phyloP scores from a whole-genome alignment of 2,888 invertebrate species.

The Spicauda simplicius region DNA sequence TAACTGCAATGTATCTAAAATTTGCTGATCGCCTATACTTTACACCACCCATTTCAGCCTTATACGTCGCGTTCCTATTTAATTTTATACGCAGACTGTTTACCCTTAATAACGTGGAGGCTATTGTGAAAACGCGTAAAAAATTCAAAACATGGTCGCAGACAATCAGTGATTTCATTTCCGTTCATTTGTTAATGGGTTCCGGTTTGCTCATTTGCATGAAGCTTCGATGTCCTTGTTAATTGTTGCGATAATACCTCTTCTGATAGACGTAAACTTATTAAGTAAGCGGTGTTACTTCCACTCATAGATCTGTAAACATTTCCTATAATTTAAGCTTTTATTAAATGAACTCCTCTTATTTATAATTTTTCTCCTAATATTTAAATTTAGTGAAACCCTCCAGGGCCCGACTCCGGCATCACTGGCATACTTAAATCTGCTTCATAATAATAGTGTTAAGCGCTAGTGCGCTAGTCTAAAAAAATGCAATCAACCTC shows the following conservation, averaged over 20 bases:
- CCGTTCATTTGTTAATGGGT: constrained; percentile 22
- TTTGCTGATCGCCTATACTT: background rate
- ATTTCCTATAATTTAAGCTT: too few species aligned
- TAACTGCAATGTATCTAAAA: too few species aligned
- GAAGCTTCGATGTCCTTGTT: background rate
- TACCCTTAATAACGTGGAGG: constrained; percentile 48
- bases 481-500: too few species aligned
- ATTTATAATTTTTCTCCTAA: too few species aligned
- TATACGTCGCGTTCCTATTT: constrained; percentile 50
- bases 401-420: too few species aligned
- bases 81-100: constrained; percentile 50
- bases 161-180: constrained; percentile 44
- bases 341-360: too few species aligned
- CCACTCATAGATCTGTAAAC: too few species aligned
- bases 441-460: too few species aligned
- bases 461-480: too few species aligned
- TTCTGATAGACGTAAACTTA: background rate
- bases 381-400: too few species aligned
- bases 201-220: constrained; percentile 9
- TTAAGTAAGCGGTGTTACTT: too few species aligned
- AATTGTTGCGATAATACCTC: background rate
- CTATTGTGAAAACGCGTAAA: constrained; percentile 51
- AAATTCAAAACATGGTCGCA: constrained; percentile 43
- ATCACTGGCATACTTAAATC: too few species aligned
- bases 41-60: constrained; percentile 28